phyloP scores from a whole-genome alignment of 2,113 vertebrate species.

The Tenebrosternarchus preto region DNA sequence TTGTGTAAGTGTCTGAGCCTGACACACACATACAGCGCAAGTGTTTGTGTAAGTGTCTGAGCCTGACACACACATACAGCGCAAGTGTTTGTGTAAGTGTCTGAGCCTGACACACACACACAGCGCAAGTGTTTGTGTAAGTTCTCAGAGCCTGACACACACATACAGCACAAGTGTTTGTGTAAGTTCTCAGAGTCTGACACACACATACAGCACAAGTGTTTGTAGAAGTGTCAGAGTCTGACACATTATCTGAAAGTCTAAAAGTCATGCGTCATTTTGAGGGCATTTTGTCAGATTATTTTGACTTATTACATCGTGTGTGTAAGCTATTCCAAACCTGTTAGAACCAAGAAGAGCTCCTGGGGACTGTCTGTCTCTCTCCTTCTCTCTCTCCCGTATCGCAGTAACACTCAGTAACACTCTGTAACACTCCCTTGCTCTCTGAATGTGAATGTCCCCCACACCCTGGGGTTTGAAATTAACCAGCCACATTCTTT shows the following conservation, averaged over 20 bases:
- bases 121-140: not conserved
- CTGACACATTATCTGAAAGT: not conserved
- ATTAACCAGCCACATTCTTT: not conserved
- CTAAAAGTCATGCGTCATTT: not conserved
- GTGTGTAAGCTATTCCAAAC: not conserved
- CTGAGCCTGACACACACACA: too few species aligned
- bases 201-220: not conserved
- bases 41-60: too few species aligned
- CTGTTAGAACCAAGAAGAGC: not conserved
- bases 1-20: too few species aligned
- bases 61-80: too few species aligned
- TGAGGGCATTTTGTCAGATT: constrained; percentile 12
- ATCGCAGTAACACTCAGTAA: too few species aligned
- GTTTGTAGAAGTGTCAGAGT: not conserved
- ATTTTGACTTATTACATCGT: not conserved
- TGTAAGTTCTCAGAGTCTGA: too few species aligned
- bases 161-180: too few species aligned
- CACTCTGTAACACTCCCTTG: not conserved
- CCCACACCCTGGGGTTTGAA: not conserved
- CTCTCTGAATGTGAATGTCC: not conserved
- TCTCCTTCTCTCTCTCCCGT: not conserved
- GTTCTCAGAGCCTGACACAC: not conserved
- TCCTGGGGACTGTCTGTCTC: not conserved
- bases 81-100: too few species aligned
- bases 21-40: too few species aligned